Evolutionary conservation across 2,797 vertebrate species (phyloP).

Genomic region (Oryzias sinensis): DNA sequence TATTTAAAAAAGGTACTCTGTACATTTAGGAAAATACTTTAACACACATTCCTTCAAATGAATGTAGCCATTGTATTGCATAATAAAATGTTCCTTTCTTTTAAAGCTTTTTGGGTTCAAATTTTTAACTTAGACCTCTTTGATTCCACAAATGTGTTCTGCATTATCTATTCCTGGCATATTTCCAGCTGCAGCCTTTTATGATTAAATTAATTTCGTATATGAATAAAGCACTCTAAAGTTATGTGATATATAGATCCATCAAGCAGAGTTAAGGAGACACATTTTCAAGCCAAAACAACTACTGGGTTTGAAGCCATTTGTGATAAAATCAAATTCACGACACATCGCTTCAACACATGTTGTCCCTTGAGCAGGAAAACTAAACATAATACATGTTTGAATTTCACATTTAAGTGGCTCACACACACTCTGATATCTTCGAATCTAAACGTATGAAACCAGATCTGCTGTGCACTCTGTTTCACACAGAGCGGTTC

Average conservation of each 20-base stretch:
- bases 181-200: too few species aligned
- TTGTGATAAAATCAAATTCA: constrained; percentile 2
- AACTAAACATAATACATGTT: constrained; percentile 7
- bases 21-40: too few species aligned
- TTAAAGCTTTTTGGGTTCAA: too few species aligned
- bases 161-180: too few species aligned
- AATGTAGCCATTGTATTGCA: too few species aligned
- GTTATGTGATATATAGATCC: not conserved
- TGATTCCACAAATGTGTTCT: too few species aligned
- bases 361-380: constrained; percentile 10
- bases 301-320: constrained; percentile 11
- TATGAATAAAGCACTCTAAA: constrained; percentile 5
- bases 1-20: not conserved
- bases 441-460: constrained; percentile 37
- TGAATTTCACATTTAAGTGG: constrained; percentile 31
- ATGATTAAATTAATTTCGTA: constrained; percentile 17
- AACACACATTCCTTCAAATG: too few species aligned
- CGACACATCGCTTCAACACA: constrained; percentile 35
- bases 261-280: not conserved
- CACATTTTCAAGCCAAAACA: constrained; percentile 25
- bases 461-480: constrained; percentile 39
- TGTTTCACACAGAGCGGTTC: constrained; percentile 23
- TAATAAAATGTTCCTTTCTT: too few species aligned
- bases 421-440: constrained; percentile 18
- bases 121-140: too few species aligned